Evolutionary conservation across 2,113 vertebrate species (phyloP), one percentile per base, ranked within the genome.

Genomic region (Apteryx mantelli): DNA sequence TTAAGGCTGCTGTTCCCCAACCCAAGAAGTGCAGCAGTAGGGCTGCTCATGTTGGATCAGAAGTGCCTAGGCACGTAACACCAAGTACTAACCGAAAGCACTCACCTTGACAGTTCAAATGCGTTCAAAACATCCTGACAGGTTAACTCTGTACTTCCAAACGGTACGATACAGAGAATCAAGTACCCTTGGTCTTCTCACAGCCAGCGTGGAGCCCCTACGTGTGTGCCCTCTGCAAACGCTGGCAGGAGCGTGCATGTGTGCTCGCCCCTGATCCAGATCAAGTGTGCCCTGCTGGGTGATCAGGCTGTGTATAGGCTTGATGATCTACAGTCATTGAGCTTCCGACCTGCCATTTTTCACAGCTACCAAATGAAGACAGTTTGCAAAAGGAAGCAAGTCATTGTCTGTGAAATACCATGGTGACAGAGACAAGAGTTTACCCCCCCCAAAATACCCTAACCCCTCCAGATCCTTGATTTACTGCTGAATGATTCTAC

Each of bases 121-220:
- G 3, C 46, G 28, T 58, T 53, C 46, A 64, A 15, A 91, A 38
- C 4, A 5, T 7, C 6, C 30, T 9, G 34, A 12, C 14, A 26
- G 13, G 32, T 52, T 25, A 40, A 16, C 61, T 30, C 46, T 21
- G 1, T 32, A 25, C 17, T 65, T 82, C 55, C 53, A 55, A 25
- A 55, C 22, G 13, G 24, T 13, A 26, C 24, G 11, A 55, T 26
- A 26, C 53, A 12, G 53, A 38, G 36, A 38, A 38, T 38, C 36
- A 38, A 55, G 30, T 63, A 13, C 3, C 50, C 22, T 24, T 46
- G 20, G 19, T 36, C 38, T 60, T 36, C 20, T 70, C 26, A 46
- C 7, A 28, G 38, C 48, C 0, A 0, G 24, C 36, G 48, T 0
- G 2, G 60, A 22, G 22, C 34, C 19, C 36, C 32, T 17, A 26